Evolutionary conservation across 1,140 invertebrate species (phyloP).

Genomic region (Littorina saxatilis): DNA sequence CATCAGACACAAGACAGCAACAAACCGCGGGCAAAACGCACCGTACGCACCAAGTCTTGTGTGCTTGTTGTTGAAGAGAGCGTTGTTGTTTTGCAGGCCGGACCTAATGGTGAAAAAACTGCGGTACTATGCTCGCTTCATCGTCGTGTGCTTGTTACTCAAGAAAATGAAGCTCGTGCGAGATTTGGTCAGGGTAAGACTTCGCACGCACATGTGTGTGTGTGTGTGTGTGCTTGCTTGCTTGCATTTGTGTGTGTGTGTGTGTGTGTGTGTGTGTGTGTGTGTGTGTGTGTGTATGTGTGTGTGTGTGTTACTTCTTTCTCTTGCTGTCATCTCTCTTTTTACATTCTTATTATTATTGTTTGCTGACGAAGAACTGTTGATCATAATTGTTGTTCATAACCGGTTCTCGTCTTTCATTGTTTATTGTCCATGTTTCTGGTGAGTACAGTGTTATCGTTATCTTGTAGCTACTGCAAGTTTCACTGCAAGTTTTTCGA

Average conservation of each 20-base stretch:
- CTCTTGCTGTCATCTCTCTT: too few relatives aligned
- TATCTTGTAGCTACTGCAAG: too few relatives aligned
- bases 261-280: neutral
- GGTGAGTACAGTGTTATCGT: neutral
- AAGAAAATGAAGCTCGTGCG: conserved; percentile 87
- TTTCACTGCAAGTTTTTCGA: too few relatives aligned
- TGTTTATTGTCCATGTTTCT: too few relatives aligned
- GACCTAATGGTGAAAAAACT: conserved; percentile 99
- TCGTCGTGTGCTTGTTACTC: conserved; percentile 95
- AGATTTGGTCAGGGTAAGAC: conserved; percentile 86
- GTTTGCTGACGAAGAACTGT: too few relatives aligned
- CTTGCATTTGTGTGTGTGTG: conserved; percentile 11
- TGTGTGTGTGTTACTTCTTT: conserved; percentile 12
- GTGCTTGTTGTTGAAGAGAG: too few relatives aligned
- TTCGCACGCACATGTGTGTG: neutral
- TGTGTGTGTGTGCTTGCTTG: neutral
- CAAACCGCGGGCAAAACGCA: too few relatives aligned
- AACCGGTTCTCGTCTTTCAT: neutral
- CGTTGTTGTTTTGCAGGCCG: conserved; percentile 78
- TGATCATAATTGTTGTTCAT: neutral
- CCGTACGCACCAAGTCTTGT: too few relatives aligned
- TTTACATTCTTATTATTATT: too few relatives aligned
- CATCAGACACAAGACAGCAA: too few relatives aligned
- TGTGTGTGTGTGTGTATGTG: conserved; percentile 17
- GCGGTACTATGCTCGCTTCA: conserved; percentile 96